These are phyloP conservation scores for Phaethon lepturus DNA, from an alignment of 2,113 vertebrate species.

Conservation along the genomic window DNA sequence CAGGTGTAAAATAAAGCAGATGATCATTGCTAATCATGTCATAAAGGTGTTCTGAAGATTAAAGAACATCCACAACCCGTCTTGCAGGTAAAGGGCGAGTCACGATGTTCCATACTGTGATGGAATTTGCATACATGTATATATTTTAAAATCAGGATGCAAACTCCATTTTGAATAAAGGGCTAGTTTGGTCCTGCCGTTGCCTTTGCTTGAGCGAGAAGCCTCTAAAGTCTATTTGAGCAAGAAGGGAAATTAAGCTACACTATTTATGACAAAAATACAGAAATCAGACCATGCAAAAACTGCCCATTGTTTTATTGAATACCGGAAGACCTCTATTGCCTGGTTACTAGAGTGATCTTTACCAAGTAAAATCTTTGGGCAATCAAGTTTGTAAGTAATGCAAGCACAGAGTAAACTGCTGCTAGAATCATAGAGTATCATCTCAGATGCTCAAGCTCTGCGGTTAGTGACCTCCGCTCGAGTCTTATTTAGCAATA, in stretches of 20 bases:
- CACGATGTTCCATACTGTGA: not conserved
- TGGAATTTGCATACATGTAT: not conserved
- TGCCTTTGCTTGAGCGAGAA: not conserved
- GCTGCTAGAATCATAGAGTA: not conserved
- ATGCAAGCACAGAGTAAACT: not conserved
- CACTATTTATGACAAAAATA: not conserved
- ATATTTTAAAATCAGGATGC: not conserved
- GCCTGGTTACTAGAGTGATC: not conserved
- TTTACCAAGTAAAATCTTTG: not conserved
- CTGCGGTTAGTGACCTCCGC: not conserved
- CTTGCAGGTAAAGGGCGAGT: not conserved
- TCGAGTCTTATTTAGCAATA: not conserved
- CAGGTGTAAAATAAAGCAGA: not conserved
- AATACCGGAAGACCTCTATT: not conserved
- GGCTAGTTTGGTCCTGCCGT: not conserved
- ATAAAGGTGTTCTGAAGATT: not conserved
- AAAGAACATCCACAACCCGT: not conserved
- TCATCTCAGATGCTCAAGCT: not conserved
- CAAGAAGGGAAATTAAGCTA: not conserved
- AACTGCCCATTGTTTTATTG: not conserved
- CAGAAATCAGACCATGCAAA: not conserved
- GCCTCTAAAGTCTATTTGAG: not conserved
- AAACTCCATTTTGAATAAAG: not conserved
- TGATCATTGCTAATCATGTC: not conserved
- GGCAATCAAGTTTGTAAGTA: not conserved